Percentiles rank a stretch among this genome's conserved stretches.
Evolutionary conservation across 2,888 invertebrate genomes (phyloP).

Genomic region (Drosophila maculinotata): DNA sequence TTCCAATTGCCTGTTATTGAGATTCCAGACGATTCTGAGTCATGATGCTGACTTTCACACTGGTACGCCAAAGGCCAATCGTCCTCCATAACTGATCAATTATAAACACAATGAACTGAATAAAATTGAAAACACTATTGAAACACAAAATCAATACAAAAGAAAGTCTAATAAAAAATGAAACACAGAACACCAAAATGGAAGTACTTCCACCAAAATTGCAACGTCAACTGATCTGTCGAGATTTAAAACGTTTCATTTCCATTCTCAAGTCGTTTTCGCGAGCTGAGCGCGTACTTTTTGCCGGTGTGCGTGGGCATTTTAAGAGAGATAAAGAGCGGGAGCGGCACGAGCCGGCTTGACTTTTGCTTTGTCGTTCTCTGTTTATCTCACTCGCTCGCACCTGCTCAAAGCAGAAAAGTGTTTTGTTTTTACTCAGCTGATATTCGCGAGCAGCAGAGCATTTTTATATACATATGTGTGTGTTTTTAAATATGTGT

Average conservation of each 20-base stretch:
- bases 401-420: too few relatives aligned
- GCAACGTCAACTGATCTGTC: not conserved
- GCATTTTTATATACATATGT: too few relatives aligned
- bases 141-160: constrained; percentile 2
- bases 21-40: not conserved
- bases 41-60: constrained; percentile 1
- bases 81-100: constrained; percentile 31
- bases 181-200: not conserved
- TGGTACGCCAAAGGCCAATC: constrained; percentile 24
- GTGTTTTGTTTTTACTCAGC: too few relatives aligned
- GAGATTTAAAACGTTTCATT: not conserved
- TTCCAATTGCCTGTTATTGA: constrained; percentile 69
- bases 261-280: not conserved
- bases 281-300: not conserved
- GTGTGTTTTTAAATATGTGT: too few relatives aligned
- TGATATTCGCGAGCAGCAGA: too few relatives aligned
- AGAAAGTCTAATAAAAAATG: not conserved
- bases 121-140: constrained; percentile 3
- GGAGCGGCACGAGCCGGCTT: too few relatives aligned
- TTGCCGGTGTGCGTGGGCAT: too few relatives aligned
- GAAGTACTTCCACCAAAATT: not conserved
- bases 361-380: too few relatives aligned
- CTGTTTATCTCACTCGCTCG: too few relatives aligned
- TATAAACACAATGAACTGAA: constrained; percentile 4
- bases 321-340: too few relatives aligned